These are phyloP conservation scores for Pollenia amentaria DNA, from an alignment of 2,888 invertebrate genomes.

Conservation along the genomic window DNA sequence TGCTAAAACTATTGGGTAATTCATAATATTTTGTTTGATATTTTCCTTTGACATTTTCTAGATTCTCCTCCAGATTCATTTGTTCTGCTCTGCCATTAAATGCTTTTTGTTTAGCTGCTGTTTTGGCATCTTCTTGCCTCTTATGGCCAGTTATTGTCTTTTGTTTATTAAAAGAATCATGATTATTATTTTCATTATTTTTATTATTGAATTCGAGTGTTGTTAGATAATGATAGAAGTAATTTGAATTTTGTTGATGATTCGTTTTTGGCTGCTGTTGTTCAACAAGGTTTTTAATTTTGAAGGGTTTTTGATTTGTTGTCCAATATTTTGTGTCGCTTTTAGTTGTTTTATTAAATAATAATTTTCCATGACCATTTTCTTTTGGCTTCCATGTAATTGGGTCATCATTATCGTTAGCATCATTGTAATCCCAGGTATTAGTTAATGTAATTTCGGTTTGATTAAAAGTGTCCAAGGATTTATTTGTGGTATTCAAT, in stretches of 20 bases:
- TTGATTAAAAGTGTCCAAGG: conserved; percentile 61
- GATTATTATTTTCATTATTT: conserved; percentile 46
- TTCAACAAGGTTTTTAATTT: not conserved
- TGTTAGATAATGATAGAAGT: conserved; percentile 31
- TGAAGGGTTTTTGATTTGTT: conserved; percentile 37
- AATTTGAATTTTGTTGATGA: conserved; percentile 38
- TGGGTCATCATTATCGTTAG: conserved; percentile 51
- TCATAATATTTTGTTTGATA: conserved; percentile 55
- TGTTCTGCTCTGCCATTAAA: not conserved
- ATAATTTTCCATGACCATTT: conserved; percentile 34
- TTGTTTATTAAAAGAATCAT: conserved; percentile 63
- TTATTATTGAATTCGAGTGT: conserved; percentile 55
- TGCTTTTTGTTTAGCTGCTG: conserved; percentile 12
- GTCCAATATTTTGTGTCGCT: conserved; percentile 6
- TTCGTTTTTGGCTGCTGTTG: conserved; percentile 15
- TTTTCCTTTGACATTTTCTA: conserved; percentile 26
- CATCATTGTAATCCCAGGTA: conserved; percentile 37
- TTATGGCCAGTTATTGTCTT: conserved; percentile 28
- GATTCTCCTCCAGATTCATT: not conserved
- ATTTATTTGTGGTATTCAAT: conserved; percentile 46
- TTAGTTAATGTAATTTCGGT: conserved; percentile 58
- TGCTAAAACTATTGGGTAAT: conserved; percentile 42
- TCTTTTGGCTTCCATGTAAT: conserved; percentile 22
- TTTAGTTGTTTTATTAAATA: conserved; percentile 29
- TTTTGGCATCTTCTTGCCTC: conserved; percentile 21